These are phyloP conservation scores for Archegozetes longisetosus DNA, from an alignment of 1,140 invertebrate genomes.

Conservation along the genomic window DNA sequence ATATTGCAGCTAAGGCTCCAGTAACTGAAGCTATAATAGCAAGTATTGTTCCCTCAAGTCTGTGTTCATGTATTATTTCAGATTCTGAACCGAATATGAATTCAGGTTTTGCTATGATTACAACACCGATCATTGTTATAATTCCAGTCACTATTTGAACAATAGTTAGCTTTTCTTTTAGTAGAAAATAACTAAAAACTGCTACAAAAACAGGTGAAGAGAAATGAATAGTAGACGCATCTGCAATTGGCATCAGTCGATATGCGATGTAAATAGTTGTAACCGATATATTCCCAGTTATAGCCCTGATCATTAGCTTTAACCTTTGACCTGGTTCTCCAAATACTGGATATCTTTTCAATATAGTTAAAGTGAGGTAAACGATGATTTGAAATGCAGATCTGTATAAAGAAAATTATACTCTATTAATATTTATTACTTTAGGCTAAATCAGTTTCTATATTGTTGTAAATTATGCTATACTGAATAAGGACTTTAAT, in stretches of 20 bases:
- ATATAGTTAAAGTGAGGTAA: background rate
- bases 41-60: slow-evolving; percentile 1
- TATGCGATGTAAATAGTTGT: slow-evolving; percentile 44
- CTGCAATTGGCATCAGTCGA: no score
- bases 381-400: slow-evolving; percentile 7
- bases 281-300: slow-evolving; percentile 6
- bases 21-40: slow-evolving; percentile 1
- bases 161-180: no score
- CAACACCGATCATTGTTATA: slow-evolving; percentile 32
- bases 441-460: no score
- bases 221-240: slow-evolving; percentile 40
- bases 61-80: background rate
- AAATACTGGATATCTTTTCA: slow-evolving; percentile 6
- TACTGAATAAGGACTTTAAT: no score
- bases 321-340: slow-evolving; percentile 7
- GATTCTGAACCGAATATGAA: slow-evolving; percentile 28
- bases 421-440: no score
- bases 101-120: slow-evolving; percentile 35
- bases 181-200: slow-evolving; percentile 34
- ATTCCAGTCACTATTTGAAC: slow-evolving; percentile 34
- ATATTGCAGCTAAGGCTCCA: slow-evolving; percentile 59
- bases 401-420: no score
- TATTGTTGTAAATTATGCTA: no score
- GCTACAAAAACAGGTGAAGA: slow-evolving; percentile 38
- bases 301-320: background rate